Evolutionary conservation across 2,113 vertebrate species (phyloP).

Genomic region (Oxyruncus cristatus): DNA sequence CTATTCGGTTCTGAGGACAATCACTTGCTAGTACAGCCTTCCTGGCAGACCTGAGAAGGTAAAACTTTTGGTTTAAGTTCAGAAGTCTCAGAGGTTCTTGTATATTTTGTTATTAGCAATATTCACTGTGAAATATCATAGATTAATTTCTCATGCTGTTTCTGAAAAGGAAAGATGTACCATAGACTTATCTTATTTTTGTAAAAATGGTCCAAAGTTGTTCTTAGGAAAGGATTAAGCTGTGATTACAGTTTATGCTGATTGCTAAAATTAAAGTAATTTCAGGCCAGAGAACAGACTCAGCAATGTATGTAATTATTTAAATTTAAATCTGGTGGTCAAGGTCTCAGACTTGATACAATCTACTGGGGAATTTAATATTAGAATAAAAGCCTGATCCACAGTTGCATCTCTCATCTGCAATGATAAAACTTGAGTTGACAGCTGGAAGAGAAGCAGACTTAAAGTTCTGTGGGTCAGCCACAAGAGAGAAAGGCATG

Average conservation of each 20-base stretch:
- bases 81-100: not conserved
- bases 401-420: not conserved
- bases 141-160: not conserved
- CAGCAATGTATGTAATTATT: not conserved
- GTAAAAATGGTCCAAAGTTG: not conserved
- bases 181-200: not conserved
- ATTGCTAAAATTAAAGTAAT: not conserved
- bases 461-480: conserved; percentile 30
- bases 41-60: not conserved
- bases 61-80: not conserved
- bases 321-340: not conserved
- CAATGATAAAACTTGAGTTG: not conserved
- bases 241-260: not conserved
- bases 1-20: not conserved
- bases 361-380: not conserved
- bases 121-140: not conserved
- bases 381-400: not conserved
- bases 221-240: not conserved
- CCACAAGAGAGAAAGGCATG: not conserved
- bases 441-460: conserved; percentile 30
- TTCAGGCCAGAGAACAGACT: not conserved
- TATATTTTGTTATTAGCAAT: not conserved
- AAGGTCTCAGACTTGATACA: not conserved
- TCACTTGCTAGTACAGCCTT: not conserved
- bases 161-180: not conserved